Evolutionary conservation across 2,797 vertebrate species (phyloP).

Genomic region (Ptychadena robeensis): DNA sequence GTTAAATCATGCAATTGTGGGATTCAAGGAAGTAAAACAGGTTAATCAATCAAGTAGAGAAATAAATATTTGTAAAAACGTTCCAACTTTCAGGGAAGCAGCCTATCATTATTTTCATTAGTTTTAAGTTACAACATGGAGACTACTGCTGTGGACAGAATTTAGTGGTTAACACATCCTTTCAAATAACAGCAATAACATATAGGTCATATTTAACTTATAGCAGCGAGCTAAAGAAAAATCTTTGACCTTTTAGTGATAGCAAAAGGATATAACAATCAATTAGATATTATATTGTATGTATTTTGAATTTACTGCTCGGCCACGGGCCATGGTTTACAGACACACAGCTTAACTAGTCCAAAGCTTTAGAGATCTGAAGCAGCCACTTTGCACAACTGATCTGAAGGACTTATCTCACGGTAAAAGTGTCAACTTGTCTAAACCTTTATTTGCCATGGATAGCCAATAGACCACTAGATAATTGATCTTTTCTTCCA

Average conservation of each 20-base stretch:
- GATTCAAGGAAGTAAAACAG: conserved; percentile 53
- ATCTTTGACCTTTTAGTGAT: not conserved
- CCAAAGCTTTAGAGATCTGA: not conserved
- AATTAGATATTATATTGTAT: not conserved
- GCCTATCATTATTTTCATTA: conserved; percentile 12
- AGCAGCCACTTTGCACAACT: not conserved
- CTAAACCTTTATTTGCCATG: no score
- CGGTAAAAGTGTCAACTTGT: not conserved
- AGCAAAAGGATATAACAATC: not conserved
- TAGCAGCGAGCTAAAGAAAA: conserved; percentile 29
- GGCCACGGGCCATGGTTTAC: not conserved
- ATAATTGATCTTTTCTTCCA: no score
- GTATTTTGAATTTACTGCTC: not conserved
- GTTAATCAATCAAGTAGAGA: conserved; percentile 38
- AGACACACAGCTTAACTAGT: conserved; percentile 5
- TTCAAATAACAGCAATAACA: conserved; percentile 22
- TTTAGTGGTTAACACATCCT: conserved; percentile 60
- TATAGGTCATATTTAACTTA: conserved; percentile 18
- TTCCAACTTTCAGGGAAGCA: conserved; percentile 49
- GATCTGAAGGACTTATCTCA: not conserved
- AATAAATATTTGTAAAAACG: conserved; percentile 48
- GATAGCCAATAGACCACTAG: no score
- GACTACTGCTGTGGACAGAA: conserved; percentile 17
- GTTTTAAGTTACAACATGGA: conserved; percentile 6
- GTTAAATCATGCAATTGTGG: conserved; percentile 57